These are phyloP conservation scores for Saturnia japonica DNA, from an alignment of 2,888 invertebrate genomes.

Conservation along the genomic window DNA sequence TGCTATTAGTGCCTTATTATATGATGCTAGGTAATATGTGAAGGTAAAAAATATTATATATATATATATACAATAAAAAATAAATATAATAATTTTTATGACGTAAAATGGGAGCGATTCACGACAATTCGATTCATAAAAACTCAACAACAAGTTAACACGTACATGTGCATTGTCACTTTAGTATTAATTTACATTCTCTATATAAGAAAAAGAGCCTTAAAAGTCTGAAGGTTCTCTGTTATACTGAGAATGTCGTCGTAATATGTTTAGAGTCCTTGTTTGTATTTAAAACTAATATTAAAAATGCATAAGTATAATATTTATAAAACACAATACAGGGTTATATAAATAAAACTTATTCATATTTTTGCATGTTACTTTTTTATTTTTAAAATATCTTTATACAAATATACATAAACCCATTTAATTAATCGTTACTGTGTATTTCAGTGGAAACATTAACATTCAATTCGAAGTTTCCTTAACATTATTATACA, in stretches of 20 bases:
- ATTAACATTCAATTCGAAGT: not conserved
- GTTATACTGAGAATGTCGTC: slow-evolving; percentile 1
- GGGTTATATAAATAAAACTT: not conserved
- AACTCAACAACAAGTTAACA: slow-evolving; percentile 16
- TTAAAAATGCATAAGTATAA: not conserved
- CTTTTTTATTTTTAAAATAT: not conserved
- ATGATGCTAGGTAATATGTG: slow-evolving; percentile 5
- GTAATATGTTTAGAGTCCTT: not conserved
- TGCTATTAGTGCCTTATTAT: slow-evolving; percentile 12
- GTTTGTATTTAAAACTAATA: slow-evolving; percentile 6
- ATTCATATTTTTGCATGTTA: not conserved
- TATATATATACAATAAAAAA: too few species aligned
- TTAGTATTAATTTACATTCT: slow-evolving; percentile 23
- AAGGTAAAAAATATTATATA: slow-evolving; percentile 13
- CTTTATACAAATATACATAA: not conserved
- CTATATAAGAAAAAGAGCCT: slow-evolving; percentile 25
- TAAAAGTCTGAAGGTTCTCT: slow-evolving; percentile 14
- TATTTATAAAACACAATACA: not conserved
- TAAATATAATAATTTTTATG: slow-evolving; percentile 12
- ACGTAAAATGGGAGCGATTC: slow-evolving; percentile 12
- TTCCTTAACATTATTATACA: not conserved
- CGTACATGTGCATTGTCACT: slow-evolving; percentile 13
- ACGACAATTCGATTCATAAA: slow-evolving; percentile 17
- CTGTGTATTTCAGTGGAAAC: not conserved
- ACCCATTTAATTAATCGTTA: not conserved